Evolutionary conservation across 2,888 invertebrate genomes (phyloP).

Genomic region (Scaptomyza tumidula): DNA sequence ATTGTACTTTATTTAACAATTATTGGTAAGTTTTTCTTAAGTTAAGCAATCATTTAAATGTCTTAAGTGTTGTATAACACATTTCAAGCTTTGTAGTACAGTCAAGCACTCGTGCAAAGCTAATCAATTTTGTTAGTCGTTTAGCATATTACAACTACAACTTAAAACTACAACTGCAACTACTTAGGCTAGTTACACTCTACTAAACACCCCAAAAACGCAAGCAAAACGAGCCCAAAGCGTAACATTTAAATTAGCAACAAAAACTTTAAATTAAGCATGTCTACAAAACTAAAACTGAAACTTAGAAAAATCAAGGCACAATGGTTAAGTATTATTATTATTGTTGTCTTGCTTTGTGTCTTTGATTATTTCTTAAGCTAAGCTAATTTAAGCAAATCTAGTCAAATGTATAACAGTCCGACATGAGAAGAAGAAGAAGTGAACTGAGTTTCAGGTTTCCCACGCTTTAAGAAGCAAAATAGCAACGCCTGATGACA

Average conservation of each 20-base stretch:
- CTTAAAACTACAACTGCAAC: neutral
- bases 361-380: conserved; percentile 11
- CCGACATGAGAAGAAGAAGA: neutral
- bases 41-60: conserved; percentile 14
- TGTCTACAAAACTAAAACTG: neutral
- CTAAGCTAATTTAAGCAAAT: conserved; percentile 48
- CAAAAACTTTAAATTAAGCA: conserved; percentile 39
- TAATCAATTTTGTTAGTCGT: conserved; percentile 31
- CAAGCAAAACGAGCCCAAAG: conserved; percentile 22
- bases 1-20: neutral
- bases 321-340: conserved; percentile 19
- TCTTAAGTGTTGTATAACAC: conserved; percentile 36
- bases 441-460: conserved; percentile 25
- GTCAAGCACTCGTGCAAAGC: conserved; percentile 9
- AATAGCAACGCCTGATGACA: conserved; percentile 39
- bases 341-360: neutral
- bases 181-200: conserved; percentile 44
- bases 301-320: neutral
- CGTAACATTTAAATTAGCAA: conserved; percentile 46
- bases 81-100: conserved; percentile 20
- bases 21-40: neutral
- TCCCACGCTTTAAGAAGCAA: conserved; percentile 66
- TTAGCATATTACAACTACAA: conserved; percentile 37
- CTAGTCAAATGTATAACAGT: conserved; percentile 38
- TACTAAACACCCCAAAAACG: conserved; percentile 37